Base-by-base conservation (phyloP, 2,113 vertebrate species). In the Melanocharis versteri region DNA sequence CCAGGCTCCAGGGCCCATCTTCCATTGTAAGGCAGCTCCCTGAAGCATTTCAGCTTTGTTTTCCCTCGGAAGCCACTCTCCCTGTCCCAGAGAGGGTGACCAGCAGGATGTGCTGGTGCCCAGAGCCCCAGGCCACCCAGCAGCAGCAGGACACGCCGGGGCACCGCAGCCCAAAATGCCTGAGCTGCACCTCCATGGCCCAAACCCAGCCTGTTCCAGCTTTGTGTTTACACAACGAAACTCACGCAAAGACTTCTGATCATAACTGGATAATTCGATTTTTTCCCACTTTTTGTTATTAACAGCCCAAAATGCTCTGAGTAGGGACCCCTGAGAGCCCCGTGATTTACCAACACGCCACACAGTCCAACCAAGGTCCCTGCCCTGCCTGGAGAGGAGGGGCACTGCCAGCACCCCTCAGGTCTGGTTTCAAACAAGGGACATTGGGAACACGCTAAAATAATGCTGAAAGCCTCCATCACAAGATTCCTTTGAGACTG, bases 271-370 rank as follows among this genome's bases (percentile, higher is more conserved):
- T 48, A 15, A 35, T 28, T 53, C 42, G 23, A 7, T 2, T 53
- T 82, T 64, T 73, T 16, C 5, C 40, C 57, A 13, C 12, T 33
- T 53, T 40, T 39, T 44, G 21, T 33, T 53, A 62, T 9, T 39
- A 60, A 58, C 17, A 60, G 18, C 45, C 37, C 28, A 3, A 51
- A 14, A 7, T 6, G 8, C 28, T 7, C 35, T 2, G 6, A 27
- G 2, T 2, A 9, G 9, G 23, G 33, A 16, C 24, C 8, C 30
- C 27, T 15, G 56, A 8, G 11, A 39, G 45, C 40, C 13, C 15
- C 1, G 0, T 1, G 39, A 3, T 5, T 30, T 1, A 14, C 53
- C 64, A 54, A 1, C 7, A 11, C 28, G 2, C 0, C 2, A 8
- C 4, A 20, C 20, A 28, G 56, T 35, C 24, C 31, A 14, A 47